Base-by-base conservation (phyloP, 2,797 vertebrate genomes). In the Florisuga fusca region DNA sequence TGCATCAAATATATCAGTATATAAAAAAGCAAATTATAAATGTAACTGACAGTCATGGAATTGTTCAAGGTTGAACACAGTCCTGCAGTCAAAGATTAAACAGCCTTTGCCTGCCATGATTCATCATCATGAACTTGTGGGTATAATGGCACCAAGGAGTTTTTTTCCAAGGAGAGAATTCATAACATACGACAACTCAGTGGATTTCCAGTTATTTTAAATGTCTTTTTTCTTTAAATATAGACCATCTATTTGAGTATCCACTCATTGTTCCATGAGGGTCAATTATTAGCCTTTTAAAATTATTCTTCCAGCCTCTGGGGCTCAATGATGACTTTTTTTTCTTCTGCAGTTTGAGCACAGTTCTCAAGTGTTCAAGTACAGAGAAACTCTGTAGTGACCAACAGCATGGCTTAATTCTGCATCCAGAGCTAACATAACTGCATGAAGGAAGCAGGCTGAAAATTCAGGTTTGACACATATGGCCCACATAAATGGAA, bases 51-150 rank as follows among this genome's bases (percentile, higher is more conserved):
- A 78, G 87, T 51, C 83, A 73, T 23, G 69, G 45, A 68, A 67
- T 69, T 74, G 53, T 41, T 93, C 90, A 94, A 95, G 94, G 93
- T 68, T 75, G 75, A 93, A 31, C 33, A 72, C 29, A 75, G 66
- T 16, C 43, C 75, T 72, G 64, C 38, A 94, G 46, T 89, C 84
- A 77, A 87, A 87, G 77, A 79, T 89, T 71, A 89, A 94, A 87
- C 48, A 87, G 22, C 21, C 45, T 73, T 90, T 93, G 61, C 61
- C 73, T 91, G 50, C 41, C 25, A 63, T 50, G 82, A 91, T 95
- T 94, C 82, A 92, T 95, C 73, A 72, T 91, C 33, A 73, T 31
- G 67, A 94, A 81, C 80, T 63, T 73, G 50, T 2, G 2, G 15
- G 11, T 74, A 22, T 61, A 79, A 87, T 63, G 36, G 59, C 51